Evolutionary conservation across 2,113 vertebrate genomes (phyloP), one percentile per base, ranked within the genome.

Genomic region (Heterotilapia buettikoferi): DNA sequence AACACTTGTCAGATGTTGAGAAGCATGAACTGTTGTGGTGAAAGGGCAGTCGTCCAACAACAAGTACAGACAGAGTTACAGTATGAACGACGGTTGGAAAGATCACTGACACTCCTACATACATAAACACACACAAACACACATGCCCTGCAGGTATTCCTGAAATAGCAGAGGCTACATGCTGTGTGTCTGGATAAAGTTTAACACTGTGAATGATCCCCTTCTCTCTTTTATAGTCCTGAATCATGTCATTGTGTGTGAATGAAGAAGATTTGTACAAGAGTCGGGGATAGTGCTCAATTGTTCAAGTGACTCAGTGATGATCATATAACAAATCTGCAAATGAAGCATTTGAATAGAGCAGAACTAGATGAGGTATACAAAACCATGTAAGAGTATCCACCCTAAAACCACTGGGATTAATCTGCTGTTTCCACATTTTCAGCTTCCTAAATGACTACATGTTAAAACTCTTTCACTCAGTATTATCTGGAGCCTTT

Each of bases 21-120:
- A 84, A 43, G 14, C 57, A 11, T 85, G 43, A 12, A 9, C 21
- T 47, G 43, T 80, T 80, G 78, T 80, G 19, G 38, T 57, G 12
- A 68, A 43, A 12, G 12, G 38, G 76, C 84, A 83, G 71, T 7
- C 9, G 2, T 81, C 56, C 82, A 90, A 86, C 26, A 83, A 84
- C 92, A 92, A 88, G 90, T 84, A 68, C 45, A 90, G 73, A 79
- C 90, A 90, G 21, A 57, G 38, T 47, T 83, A 43, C 7, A 21
- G 56, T 19, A 80, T 50, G 57, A 91, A 85, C 0, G 7, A 80
- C 54, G 2, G 85, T 87, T 86, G 43, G 21, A 80, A 59, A 81
- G n/a, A 68, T 79, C 56, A 9, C 13, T 18, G 24, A 82, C 89
- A 90, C 84, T 68, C 84, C 52, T 88, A 79, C 43, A 26, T n/a